phyloP scores from a whole-genome alignment of 2,797 vertebrate species.

The Propithecus deckenii region DNA sequence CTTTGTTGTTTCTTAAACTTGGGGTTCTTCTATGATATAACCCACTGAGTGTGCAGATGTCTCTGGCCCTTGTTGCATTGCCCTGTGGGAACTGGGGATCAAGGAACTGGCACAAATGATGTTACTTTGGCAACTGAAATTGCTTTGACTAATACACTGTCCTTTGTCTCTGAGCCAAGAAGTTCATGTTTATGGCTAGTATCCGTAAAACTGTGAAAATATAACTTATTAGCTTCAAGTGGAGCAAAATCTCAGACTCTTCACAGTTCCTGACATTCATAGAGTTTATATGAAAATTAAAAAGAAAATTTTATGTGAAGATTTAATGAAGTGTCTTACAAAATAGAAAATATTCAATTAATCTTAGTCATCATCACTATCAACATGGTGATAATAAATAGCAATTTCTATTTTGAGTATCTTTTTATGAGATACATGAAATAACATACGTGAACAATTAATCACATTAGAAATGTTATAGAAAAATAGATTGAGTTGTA shows the following conservation, averaged over 20 bases:
- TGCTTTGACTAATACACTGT: neutral
- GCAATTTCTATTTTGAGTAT: neutral
- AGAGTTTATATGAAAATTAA: neutral
- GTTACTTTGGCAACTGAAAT: neutral
- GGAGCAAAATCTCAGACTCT: neutral
- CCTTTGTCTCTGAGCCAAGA: conserved; percentile 24
- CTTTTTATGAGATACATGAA: neutral
- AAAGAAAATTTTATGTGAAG: neutral
- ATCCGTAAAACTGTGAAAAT: neutral
- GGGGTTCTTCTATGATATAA: neutral
- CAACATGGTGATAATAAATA: neutral
- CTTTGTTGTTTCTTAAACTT: neutral
- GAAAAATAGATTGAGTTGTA: neutral
- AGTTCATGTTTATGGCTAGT: neutral
- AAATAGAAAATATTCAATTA: neutral
- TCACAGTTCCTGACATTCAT: neutral
- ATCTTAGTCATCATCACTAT: neutral
- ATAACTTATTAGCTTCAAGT: neutral
- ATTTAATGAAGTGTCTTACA: neutral
- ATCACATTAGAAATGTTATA: neutral
- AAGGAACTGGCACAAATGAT: neutral
- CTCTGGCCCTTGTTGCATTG: neutral
- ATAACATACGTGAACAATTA: neutral
- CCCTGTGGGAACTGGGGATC: neutral
- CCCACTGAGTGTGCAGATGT: neutral